Evolutionary conservation across 1,140 invertebrate species (phyloP).

Genomic region (Sycophila sp.): DNA sequence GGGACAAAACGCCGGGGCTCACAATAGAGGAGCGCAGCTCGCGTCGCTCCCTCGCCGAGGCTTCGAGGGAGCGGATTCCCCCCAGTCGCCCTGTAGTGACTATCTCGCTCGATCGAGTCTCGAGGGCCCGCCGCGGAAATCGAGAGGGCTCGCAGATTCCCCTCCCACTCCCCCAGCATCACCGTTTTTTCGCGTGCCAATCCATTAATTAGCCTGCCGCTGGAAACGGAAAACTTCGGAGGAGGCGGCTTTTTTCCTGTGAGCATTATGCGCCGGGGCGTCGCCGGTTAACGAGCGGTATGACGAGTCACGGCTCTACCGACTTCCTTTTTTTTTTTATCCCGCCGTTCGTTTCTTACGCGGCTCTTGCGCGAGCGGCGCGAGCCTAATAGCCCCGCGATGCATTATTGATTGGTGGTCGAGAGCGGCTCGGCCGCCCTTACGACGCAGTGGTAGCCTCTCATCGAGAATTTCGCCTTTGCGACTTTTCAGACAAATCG

Average conservation of each 20-base stretch:
- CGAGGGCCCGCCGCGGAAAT: conserved; percentile 34
- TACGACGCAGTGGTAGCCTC: too few relatives aligned
- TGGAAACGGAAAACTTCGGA: conserved; percentile 19
- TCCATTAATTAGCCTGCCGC: conserved; percentile 62
- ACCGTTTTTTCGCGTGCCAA: conserved; percentile 53
- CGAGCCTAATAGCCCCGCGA: not conserved
- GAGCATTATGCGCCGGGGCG: not conserved
- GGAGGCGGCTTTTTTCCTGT: not conserved
- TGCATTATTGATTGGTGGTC: conserved; percentile 5
- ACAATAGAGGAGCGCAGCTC: conserved; percentile 57
- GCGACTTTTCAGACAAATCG: too few relatives aligned
- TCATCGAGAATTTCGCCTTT: too few relatives aligned
- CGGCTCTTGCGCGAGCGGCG: not conserved
- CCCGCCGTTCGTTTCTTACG: not conserved
- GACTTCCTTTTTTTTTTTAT: not conserved
- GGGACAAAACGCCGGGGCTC: conserved; percentile 62
- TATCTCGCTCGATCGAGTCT: conserved; percentile 14
- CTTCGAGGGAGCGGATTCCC: not conserved
- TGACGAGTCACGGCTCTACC: not conserved
- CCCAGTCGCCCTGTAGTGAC: not conserved
- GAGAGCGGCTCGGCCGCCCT: too few relatives aligned
- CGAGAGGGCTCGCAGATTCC: conserved; percentile 43
- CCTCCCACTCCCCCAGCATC: conserved; percentile 36
- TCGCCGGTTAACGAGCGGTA: not conserved
- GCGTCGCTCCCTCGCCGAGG: conserved; percentile 3